These are phyloP conservation scores for Alethe diademata DNA, from an alignment of 2,113 vertebrate genomes.

Conservation along the genomic window DNA sequence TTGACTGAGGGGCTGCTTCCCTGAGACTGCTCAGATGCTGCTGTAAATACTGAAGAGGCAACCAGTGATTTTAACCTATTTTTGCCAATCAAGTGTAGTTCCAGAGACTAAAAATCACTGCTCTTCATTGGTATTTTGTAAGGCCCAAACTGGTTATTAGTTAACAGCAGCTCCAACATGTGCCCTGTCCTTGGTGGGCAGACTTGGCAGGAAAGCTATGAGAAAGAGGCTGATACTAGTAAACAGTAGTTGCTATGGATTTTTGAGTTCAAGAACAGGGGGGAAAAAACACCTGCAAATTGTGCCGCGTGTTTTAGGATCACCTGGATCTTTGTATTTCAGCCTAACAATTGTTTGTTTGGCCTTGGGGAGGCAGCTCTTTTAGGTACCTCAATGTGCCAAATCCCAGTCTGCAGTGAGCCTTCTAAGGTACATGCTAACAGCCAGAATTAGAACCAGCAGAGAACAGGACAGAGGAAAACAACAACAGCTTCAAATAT, in stretches of 20 bases:
- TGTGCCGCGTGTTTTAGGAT: neutral
- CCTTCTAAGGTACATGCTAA: neutral
- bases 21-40: neutral
- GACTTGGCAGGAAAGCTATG: neutral
- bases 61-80: neutral
- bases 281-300: neutral
- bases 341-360: neutral
- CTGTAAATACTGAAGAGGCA: neutral
- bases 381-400: neutral
- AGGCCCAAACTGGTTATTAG: neutral
- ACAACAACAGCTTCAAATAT: neutral
- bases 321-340: neutral
- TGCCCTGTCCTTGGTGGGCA: neutral
- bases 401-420: neutral
- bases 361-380: neutral
- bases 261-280: neutral
- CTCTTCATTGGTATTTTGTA: neutral
- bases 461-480: neutral
- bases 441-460: neutral
- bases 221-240: neutral
- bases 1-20: neutral
- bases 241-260: neutral
- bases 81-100: neutral
- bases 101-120: neutral
- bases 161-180: neutral